Base-by-base conservation (phyloP, 2,113 vertebrate genomes). In the Amphiprion percula region DNA sequence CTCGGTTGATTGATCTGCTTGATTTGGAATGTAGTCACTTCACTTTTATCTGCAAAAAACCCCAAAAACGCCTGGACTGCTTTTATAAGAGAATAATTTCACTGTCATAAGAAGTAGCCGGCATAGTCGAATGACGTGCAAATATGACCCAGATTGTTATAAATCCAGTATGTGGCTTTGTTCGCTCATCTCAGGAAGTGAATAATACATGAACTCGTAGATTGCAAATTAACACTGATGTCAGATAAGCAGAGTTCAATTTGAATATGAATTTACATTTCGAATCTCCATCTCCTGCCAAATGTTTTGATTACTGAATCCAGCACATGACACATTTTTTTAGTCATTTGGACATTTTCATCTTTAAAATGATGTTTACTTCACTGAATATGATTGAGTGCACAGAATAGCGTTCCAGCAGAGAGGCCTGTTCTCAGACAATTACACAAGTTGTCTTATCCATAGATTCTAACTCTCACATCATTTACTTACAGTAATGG, bases 151-250 rank as follows among this genome's bases (percentile, higher is more conserved):
- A 67, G 74, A 79, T 82, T 81, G 72, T 78, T 70, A 85, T 79
- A 83, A 90, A 87, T 72, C 71, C 74, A 68, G 61, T 72, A 56
- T 37, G 41, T 17, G 16, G 23, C 65, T 90, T 84, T 91, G 69
- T 83, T 88, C 78, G 62, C 66, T 80, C 82, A 77, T 87, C 75
- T 60, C 47, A 62, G 71, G 67, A 78, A 84, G 91, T 91, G 87
- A 93, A 89, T 93, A 91, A 91, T 82, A 73, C 84, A 90, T 86
- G 69, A 46, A 60, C 73, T 85, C 74, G 65, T 72, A 81, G 90
- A 88, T 80, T 87, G 77, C 83, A 90, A 92, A 91, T 92, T 90
- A 92, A 85, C 86, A 81, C 30, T 55, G 78, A 79, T 89, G 84
- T 92, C 89, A 87, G 87, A 92, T 87, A 85, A 87, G 82, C 77